Base-by-base conservation (phyloP, 2,113 vertebrate species). In the Lepisosteus oculatus region DNA sequence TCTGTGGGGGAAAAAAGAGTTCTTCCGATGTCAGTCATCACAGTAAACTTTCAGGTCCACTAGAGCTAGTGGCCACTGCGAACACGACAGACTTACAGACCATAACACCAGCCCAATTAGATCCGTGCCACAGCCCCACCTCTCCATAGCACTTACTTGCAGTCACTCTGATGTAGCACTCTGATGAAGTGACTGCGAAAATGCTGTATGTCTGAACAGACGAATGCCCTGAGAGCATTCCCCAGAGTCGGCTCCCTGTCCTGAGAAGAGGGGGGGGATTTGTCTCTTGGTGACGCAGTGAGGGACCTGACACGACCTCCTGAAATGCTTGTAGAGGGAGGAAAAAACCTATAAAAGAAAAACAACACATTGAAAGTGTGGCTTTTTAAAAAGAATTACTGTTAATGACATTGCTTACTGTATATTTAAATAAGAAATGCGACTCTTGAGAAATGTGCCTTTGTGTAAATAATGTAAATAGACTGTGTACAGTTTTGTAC, bases 401-500 rank as follows among this genome's bases (percentile, higher is more conserved):
- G 73, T 74, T 45, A 57, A 47, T 61, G 43, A 42, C 66, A 57
- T 73, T 78, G 56, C 74, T 79, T 73, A 73, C 68, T 61, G 47
- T 73, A 67, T 74, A 78, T 81, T 82, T 79, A 73, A 72, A 78
- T 54, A 62, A 6, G n/a, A 13, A 55, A 72, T 67, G 64, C 8
- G 51, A 55, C n/a, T 69, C 69, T 73, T 69, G 71, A 76, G 55
- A 61, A 79, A 76, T 76, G 71, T 74, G 78, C 74, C 65, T 67
- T 29, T 75, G 74, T 82, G 79, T 83, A 81, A 85, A 81, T 83
- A 79, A 63, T 84, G 80, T 81, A 78, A 80, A 78, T 79, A 72
- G 72, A 73, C 71, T 55, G 66, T 86, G 81, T 80, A 86, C 77
- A 81, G 79, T 79, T 84, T 81, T 80, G 74, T 86, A 86, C 69